Evolutionary conservation across 1,140 invertebrate species (phyloP).

Genomic region (Trinorchestia longiramus): DNA sequence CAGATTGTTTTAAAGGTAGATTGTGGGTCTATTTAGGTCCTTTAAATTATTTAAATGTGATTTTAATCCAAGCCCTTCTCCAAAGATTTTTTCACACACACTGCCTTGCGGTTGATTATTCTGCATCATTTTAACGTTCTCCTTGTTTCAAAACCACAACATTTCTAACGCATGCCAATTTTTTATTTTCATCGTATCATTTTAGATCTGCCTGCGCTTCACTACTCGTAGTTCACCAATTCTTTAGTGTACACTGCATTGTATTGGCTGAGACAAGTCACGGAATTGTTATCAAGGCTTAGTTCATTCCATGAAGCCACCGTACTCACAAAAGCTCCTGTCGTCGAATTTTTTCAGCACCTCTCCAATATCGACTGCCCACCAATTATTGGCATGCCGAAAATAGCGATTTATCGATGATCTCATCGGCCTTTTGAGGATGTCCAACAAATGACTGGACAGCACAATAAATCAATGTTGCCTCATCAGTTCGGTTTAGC

Average conservation of each 20-base stretch:
- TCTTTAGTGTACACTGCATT: neutral
- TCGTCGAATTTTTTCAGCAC: neutral
- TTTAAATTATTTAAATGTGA: no score
- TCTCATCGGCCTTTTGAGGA: neutral
- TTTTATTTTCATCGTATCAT: neutral
- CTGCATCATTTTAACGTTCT: neutral
- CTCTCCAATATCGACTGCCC: neutral
- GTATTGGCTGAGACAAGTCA: neutral
- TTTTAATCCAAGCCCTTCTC: no score
- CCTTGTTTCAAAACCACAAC: neutral
- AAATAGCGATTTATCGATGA: neutral
- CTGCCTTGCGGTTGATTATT: no score
- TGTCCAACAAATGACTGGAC: neutral
- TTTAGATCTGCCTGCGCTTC: no score
- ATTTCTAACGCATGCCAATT: neutral
- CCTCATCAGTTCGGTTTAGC: neutral
- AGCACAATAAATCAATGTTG: neutral
- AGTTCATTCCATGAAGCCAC: neutral
- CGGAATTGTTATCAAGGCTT: neutral
- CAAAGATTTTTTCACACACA: no score
- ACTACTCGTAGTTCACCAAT: neutral
- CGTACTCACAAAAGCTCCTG: neutral
- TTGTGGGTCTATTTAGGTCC: no score
- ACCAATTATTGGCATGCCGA: neutral
- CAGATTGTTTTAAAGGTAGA: no score